Conservation (phyloP, 2,113 vertebrate genomes). For the human (Homo sapiens) region GRCh38 chr6:41806001-41806500, state of each 20-base stretch:
- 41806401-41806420: constrained; percentile 92
- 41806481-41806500: constrained; percentile 89
- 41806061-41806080: constrained; percentile 82
- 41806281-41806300: constrained; percentile 80
- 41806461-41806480: constrained; percentile 83
- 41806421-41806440: constrained; percentile 90
- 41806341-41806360: constrained; percentile 92
- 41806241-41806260: constrained; percentile 86
- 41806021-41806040: constrained; percentile 80
- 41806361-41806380: constrained; percentile 96
- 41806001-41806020: constrained; percentile 80
- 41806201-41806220: constrained; percentile 98
- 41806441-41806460: constrained; percentile 89
- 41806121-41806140: constrained; percentile 96
- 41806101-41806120: constrained; percentile 95
- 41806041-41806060: constrained; percentile 78
- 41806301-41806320: constrained; percentile 80
- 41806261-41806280: constrained; percentile 77
- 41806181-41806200: constrained; percentile 99
- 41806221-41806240: constrained; percentile 95
- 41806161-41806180: constrained; percentile 98
- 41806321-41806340: constrained; percentile 88
- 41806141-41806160: constrained; percentile 99
- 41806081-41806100: constrained; percentile 88
- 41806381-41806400: constrained; percentile 93